Base-by-base conservation (phyloP, 2,797 vertebrate genomes). In the Gephyroberyx darwinii region DNA sequence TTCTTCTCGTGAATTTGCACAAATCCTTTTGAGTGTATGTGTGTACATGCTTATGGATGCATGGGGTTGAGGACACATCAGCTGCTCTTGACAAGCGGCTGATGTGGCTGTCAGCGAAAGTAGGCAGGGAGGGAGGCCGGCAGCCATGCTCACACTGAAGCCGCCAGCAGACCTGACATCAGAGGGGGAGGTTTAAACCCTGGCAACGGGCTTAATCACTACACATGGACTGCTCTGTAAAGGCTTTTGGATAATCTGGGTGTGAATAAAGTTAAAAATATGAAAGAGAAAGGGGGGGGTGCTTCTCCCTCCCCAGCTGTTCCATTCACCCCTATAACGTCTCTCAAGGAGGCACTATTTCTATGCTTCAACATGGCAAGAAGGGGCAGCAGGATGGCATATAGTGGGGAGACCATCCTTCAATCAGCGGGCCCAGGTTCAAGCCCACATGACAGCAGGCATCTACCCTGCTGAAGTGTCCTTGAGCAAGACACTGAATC, bases 21-120 rank as follows among this genome's bases (percentile, higher is more conserved):
- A 81, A 80, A 83, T 82, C 69, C 53, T 31, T 74, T 65, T 59
- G 51, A 77, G 53, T 43, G 57, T 19, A 47, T 22, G n/a, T 20
- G 58, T 4, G 57, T 20, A 45, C 5, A 20, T 39, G 43, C 66
- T 83, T 69, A 64, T 80, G 63, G 51, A 52, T 72, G 66, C 62
- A 41, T 19, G 54, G 65, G 80, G 57, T 67, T 37, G 56, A 74
- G 75, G 69, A 82, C 65, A 67, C 75, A 84, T 83, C 85, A 86
- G 82, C 81, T 88, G 80, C 70, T 82, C 78, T 70, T 89, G 90
- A 91, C 90, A 85, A 87, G 79, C 67, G 75, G 60, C 75, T 76
- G 75, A 86, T 81, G 75, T 83, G 71, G 55, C 57, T 82, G 81
- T 86, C 78, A 71, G 64, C 75, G 57, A 69, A 51, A 52, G 41